Evolutionary conservation across 2,113 vertebrate species (phyloP).

Genomic region (Sciurus niger): DNA sequence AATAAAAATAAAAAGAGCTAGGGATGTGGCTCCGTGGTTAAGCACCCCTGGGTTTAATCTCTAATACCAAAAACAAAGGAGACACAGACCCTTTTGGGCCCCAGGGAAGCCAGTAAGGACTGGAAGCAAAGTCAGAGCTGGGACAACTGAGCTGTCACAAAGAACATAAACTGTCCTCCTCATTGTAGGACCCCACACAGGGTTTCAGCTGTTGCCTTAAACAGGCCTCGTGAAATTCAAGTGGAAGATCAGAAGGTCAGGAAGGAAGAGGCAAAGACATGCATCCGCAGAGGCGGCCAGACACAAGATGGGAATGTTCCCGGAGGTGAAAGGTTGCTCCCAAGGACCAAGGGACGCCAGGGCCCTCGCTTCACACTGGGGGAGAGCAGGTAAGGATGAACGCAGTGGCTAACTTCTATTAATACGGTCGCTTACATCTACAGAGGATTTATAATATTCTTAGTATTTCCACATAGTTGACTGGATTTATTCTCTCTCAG

Average conservation of each 20-base stretch:
- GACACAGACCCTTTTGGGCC: neutral
- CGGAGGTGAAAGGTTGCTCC: neutral
- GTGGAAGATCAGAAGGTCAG: neutral
- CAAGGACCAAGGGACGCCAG: neutral
- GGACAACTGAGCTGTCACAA: neutral
- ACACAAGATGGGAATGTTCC: neutral
- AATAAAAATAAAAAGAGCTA: too few species aligned
- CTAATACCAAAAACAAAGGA: too few species aligned
- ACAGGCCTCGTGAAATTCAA: neutral
- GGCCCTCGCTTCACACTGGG: rapidly evolving
- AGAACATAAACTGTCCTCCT: neutral
- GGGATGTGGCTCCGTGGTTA: too few species aligned
- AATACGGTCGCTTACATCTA: neutral
- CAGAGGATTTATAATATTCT: neutral
- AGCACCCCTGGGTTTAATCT: too few species aligned
- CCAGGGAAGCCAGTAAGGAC: neutral
- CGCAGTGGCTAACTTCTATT: rapidly evolving
- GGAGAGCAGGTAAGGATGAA: neutral
- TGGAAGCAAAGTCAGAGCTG: neutral
- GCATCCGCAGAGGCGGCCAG: neutral
- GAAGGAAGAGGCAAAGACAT: neutral
- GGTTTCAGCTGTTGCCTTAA: neutral
- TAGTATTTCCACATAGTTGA: neutral
- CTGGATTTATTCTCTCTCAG: neutral
- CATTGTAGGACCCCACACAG: neutral